These are phyloP conservation scores for Doryteuthis pealeii DNA, from an alignment of 1,140 invertebrate genomes.

Conservation along the genomic window DNA sequence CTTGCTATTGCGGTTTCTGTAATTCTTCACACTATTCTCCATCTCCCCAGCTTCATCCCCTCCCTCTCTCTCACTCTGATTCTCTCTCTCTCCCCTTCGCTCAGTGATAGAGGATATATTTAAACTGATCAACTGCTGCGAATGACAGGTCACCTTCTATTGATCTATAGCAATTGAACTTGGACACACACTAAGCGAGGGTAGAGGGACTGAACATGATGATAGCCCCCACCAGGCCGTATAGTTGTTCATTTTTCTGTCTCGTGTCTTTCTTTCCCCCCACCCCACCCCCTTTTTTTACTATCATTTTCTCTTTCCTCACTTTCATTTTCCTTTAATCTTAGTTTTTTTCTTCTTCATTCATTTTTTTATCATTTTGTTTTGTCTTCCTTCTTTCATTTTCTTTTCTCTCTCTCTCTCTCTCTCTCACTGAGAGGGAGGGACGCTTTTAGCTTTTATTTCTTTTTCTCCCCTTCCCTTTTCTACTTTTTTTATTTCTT, in stretches of 20 bases:
- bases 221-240: no score
- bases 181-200: no score
- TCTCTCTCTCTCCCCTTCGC: no score
- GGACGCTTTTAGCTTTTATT: background rate
- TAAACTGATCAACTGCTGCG: no score
- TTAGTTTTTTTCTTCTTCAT: background rate
- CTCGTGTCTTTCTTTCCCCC: no score
- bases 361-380: background rate
- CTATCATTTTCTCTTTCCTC: slow-evolving; percentile 11
- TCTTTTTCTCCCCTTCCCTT: background rate
- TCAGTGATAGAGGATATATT: no score
- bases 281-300: background rate
- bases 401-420: background rate
- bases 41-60: background rate
- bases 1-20: background rate
- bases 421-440: background rate
- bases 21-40: background rate
- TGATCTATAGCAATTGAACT: no score
- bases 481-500: background rate
- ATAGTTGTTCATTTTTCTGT: no score
- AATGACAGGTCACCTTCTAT: no score
- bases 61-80: background rate
- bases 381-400: background rate
- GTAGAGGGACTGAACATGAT: no score
- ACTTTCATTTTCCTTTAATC: background rate